phyloP scores from a whole-genome alignment of 1,140 invertebrate genomes.

The Drosophila pectinifera region DNA sequence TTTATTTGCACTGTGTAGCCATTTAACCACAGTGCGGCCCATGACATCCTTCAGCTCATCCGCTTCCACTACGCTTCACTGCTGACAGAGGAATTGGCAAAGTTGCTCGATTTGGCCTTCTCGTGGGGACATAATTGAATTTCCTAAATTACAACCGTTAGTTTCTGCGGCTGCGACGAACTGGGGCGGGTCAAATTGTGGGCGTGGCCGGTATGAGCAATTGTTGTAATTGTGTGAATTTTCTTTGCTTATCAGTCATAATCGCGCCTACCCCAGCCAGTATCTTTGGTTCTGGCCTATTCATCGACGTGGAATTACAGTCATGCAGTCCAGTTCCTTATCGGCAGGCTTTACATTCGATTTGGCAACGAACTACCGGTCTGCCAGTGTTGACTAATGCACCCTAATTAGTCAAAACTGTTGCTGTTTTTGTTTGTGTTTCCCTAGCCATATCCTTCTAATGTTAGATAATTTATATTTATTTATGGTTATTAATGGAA shows the following conservation, averaged over 20 bases:
- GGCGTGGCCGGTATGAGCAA: constrained; percentile 57
- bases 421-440: constrained; percentile 36
- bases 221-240: constrained; percentile 76
- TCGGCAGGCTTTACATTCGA: constrained; percentile 71
- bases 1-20: neutral
- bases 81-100: constrained; percentile 66
- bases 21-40: constrained; percentile 15
- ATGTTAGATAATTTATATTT: constrained; percentile 69
- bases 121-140: constrained; percentile 74
- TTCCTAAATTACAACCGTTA: constrained; percentile 68
- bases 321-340: constrained; percentile 46
- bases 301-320: constrained; percentile 67
- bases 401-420: constrained; percentile 65
- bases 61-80: constrained; percentile 68
- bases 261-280: constrained; percentile 28
- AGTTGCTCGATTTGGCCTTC: constrained; percentile 50
- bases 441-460: constrained; percentile 32
- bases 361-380: constrained; percentile 51
- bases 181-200: constrained; percentile 18
- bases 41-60: constrained; percentile 48
- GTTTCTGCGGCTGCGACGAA: constrained; percentile 33
- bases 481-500: constrained; percentile 53
- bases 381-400: constrained; percentile 65
- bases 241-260: constrained; percentile 79
- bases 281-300: neutral